Conservation (phyloP, 2,113 vertebrate genomes). For the Triplophysa rosa region DNA sequence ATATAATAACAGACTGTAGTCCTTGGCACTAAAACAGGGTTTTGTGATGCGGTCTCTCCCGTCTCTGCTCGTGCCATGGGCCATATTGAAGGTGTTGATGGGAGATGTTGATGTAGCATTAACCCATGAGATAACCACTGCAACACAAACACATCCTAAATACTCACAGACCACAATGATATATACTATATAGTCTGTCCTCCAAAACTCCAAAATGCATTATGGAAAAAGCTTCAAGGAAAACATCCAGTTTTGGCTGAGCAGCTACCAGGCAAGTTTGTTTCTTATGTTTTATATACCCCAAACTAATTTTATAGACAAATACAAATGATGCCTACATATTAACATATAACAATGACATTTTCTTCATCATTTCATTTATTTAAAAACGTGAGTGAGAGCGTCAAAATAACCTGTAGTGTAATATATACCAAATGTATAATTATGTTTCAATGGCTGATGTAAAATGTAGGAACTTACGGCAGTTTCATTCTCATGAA, state of each 20-base stretch:
- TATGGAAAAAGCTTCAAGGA: too few relatives aligned
- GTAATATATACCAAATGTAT: constrained; percentile 12
- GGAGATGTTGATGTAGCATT: constrained; percentile 49
- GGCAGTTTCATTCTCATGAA: constrained; percentile 99
- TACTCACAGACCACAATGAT: background rate
- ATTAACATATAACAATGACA: too few relatives aligned
- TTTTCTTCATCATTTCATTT: background rate
- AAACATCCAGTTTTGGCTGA: background rate
- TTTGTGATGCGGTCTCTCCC: constrained; percentile 6
- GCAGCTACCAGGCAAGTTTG: too few relatives aligned
- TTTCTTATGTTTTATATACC: too few relatives aligned
- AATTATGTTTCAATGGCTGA: background rate
- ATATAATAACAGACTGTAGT: background rate
- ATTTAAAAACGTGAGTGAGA: background rate
- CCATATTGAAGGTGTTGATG: background rate
- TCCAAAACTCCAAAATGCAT: too few relatives aligned
- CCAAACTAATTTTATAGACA: too few relatives aligned
- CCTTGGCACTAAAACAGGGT: constrained; percentile 36
- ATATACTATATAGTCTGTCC: too few relatives aligned
- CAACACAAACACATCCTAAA: constrained; percentile 49
- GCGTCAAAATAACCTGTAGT: background rate
- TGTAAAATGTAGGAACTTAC: constrained; percentile 77
- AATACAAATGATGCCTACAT: too few relatives aligned
- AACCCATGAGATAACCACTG: constrained; percentile 97
- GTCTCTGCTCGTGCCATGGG: constrained; percentile 10